Conservation (phyloP, 2,797 vertebrate genomes). For the Pangasius larnaudii region DNA sequence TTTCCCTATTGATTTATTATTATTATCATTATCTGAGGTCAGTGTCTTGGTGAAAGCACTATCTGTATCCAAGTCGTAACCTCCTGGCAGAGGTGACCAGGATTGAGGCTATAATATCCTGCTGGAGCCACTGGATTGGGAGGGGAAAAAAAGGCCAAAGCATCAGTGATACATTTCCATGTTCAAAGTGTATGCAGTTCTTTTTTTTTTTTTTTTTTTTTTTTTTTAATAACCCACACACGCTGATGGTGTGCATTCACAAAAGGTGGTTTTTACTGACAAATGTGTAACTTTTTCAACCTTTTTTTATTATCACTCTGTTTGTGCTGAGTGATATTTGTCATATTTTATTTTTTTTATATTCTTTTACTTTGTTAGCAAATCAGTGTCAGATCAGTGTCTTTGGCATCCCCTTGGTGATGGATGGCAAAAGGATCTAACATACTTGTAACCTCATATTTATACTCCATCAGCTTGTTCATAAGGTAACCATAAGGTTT, state of each 20-base stretch:
- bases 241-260: background rate
- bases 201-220: background rate
- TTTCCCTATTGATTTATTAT: no score
- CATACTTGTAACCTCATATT: background rate
- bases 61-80: background rate
- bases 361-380: background rate
- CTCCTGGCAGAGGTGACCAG: constrained; percentile 3
- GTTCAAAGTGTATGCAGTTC: background rate
- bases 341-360: background rate
- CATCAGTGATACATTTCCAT: background rate
- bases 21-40: background rate
- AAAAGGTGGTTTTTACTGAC: background rate
- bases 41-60: background rate
- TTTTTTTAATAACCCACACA: background rate
- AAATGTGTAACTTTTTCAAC: background rate
- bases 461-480: background rate
- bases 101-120: background rate
- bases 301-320: background rate
- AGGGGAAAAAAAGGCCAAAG: background rate
- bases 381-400: background rate
- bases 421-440: background rate
- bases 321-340: background rate
- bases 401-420: background rate
- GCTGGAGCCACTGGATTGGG: background rate
- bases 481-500: background rate